Evolutionary conservation across 2,888 invertebrate genomes (phyloP), one percentile per base, ranked within the genome.

Genomic region (Mesorhabditis belari): DNA sequence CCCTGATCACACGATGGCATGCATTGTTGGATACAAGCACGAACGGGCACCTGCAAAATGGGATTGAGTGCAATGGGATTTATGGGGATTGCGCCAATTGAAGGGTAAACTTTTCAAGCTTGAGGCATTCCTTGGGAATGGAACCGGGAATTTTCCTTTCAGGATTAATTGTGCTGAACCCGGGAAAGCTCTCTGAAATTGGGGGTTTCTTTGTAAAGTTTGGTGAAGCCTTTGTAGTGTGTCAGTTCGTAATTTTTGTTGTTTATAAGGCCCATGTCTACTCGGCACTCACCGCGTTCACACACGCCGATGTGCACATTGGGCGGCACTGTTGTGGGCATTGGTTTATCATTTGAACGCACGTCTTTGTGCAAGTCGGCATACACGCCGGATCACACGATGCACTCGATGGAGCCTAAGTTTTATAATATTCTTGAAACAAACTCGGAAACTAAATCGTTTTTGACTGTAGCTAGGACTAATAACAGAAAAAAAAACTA

Each of bases 291-390:
- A 68, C 57, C 55, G 68, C 66, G 3, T 62, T 60, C 4, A 71
- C 71, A 60, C 71, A 71, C 3, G 67, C 67, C 55, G 65, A 68
- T 9, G 71, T 71, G 57, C 71, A 71, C 71, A 71, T 71, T 49
- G 71, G 71, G 44, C 69, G 55, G 28, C 71, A 71, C 49, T 69
- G 67, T 51, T 63, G 64, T 1, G 71, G 71, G 28, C 71, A 71
- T 21, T 57, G 54, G 21, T 58, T 28, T 25, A 68, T 68, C 55
- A 72, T 69, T 54, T 69, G 66, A 26, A 70, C 62, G 57, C 72
- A 73, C 9, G 64, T 62, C 12, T 66, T 52, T 5, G 58, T 59
- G 57, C 71, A 71, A 17, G 63, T 60, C 23, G 72, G 72, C 68
- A 73, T 70, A 55, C 73, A 73, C 6, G 65, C 67, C 17, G 72